Base-by-base conservation (phyloP, 2,113 vertebrate genomes). In the Limanda limanda region DNA sequence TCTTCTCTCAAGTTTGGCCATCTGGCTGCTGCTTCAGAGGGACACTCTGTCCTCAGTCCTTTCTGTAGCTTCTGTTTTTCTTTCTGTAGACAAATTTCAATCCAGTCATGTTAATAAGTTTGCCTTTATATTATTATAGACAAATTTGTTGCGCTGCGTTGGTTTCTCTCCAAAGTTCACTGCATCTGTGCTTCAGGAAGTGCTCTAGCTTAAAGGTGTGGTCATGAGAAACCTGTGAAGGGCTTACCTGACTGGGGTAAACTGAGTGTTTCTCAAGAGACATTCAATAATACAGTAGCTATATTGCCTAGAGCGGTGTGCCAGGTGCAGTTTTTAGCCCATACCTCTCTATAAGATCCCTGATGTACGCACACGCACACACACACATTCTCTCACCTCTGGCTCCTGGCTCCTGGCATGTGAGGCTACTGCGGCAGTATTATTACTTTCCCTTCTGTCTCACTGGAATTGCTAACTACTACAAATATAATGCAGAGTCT, bases 401-500 rank as follows among this genome's bases (percentile, higher is more conserved):
- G 59, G 59, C 56, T 71, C 42, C 65, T 65, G 59, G 59, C 56
- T 71, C 42, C 12, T 24, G 47, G 63, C 74, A 79, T 68, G 60
- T 78, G 23, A 75, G 86, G 63, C 67, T 67, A 65, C 74, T 81
- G 79, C 37, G 0, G 69, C 69, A 84, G 52, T 71, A 65, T 64
- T 86, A 60, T 81, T 77, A 81, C 67, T 76, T 85, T 61, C 11
- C 24, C 72, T 54, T 73, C 74, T 67, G 1, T 86, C 48, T 83
- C 17, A 67, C 54, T 3, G 23, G 68, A 81, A 78, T 62, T 27
- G 40, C 72, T 68, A 71, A 76, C 75, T 51, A 13, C 62, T 58
- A 60, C 71, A 80, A 78, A 73, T 79, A 85, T 71, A 85, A 68
- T 79, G 68, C 81, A 72, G 54, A 69, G 24, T 81, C 55, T 79